Percentiles rank a stretch among this genome's conserved stretches.
Evolutionary conservation across 2,113 vertebrate species (phyloP).

Genomic region (Pituophis catenifer): DNA sequence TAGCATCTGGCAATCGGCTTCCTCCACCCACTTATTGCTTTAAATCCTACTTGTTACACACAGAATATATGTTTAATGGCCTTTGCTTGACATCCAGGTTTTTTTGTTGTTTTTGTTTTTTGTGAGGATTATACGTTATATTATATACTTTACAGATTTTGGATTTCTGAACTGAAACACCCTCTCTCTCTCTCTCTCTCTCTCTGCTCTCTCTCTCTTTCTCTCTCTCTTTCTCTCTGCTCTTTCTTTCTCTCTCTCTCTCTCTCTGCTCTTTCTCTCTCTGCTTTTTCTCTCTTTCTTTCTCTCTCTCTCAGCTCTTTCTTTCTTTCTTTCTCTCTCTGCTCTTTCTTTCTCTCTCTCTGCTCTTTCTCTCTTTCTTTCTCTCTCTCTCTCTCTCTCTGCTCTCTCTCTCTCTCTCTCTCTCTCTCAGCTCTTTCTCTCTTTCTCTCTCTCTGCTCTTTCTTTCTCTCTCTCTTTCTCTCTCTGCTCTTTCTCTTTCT

Average conservation of each 20-base stretch:
- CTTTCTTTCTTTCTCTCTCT: too few species aligned
- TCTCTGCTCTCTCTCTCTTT: accelerated
- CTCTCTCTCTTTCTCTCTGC: too few species aligned
- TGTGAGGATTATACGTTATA: not conserved
- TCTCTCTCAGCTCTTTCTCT: not conserved
- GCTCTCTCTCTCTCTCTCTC: accelerated
- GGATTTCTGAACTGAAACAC: not conserved
- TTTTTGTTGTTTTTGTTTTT: not conserved
- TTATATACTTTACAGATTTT: slow-evolving; percentile 3
- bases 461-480: not conserved
- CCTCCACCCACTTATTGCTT: not conserved
- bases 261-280: too few species aligned
- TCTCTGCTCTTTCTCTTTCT: not conserved
- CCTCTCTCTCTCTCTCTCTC: not conserved
- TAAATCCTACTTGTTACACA: not conserved
- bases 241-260: too few species aligned
- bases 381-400: not conserved
- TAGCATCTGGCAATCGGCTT: not conserved
- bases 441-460: not conserved
- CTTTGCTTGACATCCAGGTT: accelerated
- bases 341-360: too few species aligned
- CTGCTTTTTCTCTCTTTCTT: too few species aligned
- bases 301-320: too few species aligned
- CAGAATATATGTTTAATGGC: not conserved
- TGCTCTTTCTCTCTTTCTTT: not conserved